Percentiles rank a stretch among this genome's conserved stretches.
phyloP scores from a whole-genome alignment of 2,113 vertebrate species.

The Micromys minutus region DNA sequence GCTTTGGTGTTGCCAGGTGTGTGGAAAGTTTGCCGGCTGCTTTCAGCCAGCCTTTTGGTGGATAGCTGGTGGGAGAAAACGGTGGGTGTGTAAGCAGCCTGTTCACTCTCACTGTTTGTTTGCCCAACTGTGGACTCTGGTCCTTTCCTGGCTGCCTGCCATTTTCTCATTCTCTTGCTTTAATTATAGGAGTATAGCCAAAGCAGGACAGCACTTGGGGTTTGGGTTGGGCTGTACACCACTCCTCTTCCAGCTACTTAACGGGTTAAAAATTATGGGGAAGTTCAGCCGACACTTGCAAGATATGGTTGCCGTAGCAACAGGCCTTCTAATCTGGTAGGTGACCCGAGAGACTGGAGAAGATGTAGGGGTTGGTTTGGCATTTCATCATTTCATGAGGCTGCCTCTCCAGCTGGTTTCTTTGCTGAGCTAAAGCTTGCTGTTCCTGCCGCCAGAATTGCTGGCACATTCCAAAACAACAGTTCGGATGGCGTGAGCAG shows the following conservation, averaged over 20 bases:
- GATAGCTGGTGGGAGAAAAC: constrained; percentile 69
- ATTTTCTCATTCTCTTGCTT: neutral
- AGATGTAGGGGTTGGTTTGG: constrained; percentile 90
- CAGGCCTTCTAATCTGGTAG: constrained; percentile 94
- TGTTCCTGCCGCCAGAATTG: constrained; percentile 81
- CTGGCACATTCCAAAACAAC: constrained; percentile 86
- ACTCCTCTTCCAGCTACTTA: constrained; percentile 73
- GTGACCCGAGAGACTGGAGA: constrained; percentile 95
- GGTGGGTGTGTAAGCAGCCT: neutral
- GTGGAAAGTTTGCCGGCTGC: constrained; percentile 79
- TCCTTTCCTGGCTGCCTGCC: neutral
- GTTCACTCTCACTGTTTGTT: neutral
- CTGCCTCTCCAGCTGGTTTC: constrained; percentile 90
- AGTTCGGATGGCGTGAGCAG: constrained; percentile 68
- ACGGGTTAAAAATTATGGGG: constrained; percentile 92
- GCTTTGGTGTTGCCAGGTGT: constrained; percentile 69
- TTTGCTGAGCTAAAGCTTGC: constrained; percentile 84
- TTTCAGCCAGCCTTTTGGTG: constrained; percentile 1
- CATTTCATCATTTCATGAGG: constrained; percentile 91
- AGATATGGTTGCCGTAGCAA: constrained; percentile 96
- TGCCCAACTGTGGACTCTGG: constrained; percentile 60
- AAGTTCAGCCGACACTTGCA: constrained; percentile 91
- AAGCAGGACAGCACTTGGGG: neutral
- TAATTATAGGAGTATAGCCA: constrained; percentile 12
- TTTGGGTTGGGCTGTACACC: neutral